phyloP scores from a whole-genome alignment of 2,888 invertebrate genomes.

The Chaitophorus viminalis region DNA sequence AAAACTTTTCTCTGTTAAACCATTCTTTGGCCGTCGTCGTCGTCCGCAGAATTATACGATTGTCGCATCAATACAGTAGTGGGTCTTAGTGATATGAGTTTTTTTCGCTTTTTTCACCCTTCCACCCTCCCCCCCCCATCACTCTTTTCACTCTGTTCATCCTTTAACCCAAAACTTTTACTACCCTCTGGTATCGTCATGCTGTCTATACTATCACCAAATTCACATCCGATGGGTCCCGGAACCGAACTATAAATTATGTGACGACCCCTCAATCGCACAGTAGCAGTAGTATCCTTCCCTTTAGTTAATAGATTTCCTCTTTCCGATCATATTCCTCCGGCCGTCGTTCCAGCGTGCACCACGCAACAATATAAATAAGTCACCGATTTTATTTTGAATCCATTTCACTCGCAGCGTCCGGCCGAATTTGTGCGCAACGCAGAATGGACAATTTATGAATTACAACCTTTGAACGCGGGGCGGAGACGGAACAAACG shows the following conservation, averaged over 20 bases:
- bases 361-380: slow-evolving; percentile 29
- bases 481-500: neutral
- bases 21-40: slow-evolving; percentile 12
- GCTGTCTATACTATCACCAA: neutral
- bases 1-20: slow-evolving; percentile 18
- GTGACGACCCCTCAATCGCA: slow-evolving; percentile 22
- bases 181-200: neutral
- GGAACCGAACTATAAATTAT: slow-evolving; percentile 57
- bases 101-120: neutral
- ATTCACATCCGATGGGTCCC: slow-evolving; percentile 55
- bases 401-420: slow-evolving; percentile 29
- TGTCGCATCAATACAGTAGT: slow-evolving; percentile 16
- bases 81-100: slow-evolving; percentile 18
- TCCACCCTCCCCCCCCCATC: too few relatives aligned
- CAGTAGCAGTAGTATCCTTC: neutral
- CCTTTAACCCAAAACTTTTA: slow-evolving; percentile 34
- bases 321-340: slow-evolving; percentile 51
- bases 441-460: neutral
- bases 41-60: slow-evolving; percentile 30
- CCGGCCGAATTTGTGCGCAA: neutral
- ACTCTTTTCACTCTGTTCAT: neutral
- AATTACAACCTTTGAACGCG: neutral
- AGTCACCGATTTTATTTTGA: slow-evolving; percentile 49
- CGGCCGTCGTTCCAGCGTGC: neutral
- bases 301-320: slow-evolving; percentile 61